Evolutionary conservation across 2,888 invertebrate species (phyloP).

Genomic region (Dione vanillae): DNA sequence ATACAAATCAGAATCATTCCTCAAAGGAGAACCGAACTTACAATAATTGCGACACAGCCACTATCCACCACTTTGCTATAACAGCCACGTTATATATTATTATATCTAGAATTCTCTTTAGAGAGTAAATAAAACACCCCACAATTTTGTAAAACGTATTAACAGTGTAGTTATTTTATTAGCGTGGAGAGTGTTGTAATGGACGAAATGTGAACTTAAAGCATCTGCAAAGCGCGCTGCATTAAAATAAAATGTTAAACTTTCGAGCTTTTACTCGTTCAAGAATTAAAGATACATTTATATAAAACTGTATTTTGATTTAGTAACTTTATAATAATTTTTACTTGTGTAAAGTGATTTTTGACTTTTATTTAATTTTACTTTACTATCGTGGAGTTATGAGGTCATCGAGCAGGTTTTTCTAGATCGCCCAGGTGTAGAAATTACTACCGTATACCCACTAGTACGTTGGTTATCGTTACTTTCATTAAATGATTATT

Average conservation of each 20-base stretch:
- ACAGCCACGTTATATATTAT: no score
- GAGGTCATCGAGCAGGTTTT: no score
- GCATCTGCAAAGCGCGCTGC: slow-evolving; percentile 11
- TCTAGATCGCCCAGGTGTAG: no score
- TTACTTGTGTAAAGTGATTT: neutral
- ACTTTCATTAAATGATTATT: no score
- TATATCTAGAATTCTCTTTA: neutral
- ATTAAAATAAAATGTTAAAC: slow-evolving; percentile 19
- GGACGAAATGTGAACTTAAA: slow-evolving; percentile 12
- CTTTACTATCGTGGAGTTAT: no score
- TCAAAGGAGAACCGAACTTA: no score
- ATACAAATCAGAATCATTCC: no score
- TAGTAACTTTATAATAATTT: neutral
- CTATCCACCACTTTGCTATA: no score
- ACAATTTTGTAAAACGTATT: neutral
- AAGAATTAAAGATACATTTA: neutral
- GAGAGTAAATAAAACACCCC: neutral
- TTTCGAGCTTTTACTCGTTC: no score
- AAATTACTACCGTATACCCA: no score
- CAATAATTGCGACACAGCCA: no score
- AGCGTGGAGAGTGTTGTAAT: slow-evolving; percentile 8
- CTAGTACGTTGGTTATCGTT: no score
- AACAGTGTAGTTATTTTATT: neutral
- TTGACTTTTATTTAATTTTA: neutral
- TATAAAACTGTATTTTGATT: neutral